These are phyloP conservation scores for Apogon hyalosoma DNA, from an alignment of 2,797 vertebrate species.

Conservation along the genomic window DNA sequence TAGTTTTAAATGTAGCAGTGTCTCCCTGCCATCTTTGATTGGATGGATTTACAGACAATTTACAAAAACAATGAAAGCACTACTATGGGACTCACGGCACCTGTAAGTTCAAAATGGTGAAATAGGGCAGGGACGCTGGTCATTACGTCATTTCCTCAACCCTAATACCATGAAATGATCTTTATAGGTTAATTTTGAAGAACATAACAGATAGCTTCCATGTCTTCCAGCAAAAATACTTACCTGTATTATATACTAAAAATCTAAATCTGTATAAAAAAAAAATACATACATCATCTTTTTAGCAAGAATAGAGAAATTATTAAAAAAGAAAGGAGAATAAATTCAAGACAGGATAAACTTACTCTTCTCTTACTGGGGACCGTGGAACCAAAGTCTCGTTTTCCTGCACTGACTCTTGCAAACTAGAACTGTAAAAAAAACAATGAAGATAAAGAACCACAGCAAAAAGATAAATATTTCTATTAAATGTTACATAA, in stretches of 20 bases:
- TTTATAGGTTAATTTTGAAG: no score
- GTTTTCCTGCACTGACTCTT: slow-evolving; percentile 78
- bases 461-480: background rate
- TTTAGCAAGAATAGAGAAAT: background rate
- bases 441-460: background rate
- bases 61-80: no score
- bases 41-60: no score
- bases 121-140: no score
- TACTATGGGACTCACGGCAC: no score
- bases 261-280: background rate
- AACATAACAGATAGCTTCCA: no score
- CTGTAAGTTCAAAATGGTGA: no score
- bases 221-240: no score
- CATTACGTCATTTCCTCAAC: no score
- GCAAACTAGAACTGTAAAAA: slow-evolving; percentile 82
- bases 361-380: slow-evolving; percentile 83
- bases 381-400: slow-evolving; percentile 77
- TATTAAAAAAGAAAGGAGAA: background rate
- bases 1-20: no score
- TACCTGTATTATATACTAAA: background rate
- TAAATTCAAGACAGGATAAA: background rate
- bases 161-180: no score
- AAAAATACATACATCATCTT: background rate
- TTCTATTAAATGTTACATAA: background rate
- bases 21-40: no score